Base-by-base conservation (phyloP, 2,888 invertebrate genomes). In the Meloe dianella region DNA sequence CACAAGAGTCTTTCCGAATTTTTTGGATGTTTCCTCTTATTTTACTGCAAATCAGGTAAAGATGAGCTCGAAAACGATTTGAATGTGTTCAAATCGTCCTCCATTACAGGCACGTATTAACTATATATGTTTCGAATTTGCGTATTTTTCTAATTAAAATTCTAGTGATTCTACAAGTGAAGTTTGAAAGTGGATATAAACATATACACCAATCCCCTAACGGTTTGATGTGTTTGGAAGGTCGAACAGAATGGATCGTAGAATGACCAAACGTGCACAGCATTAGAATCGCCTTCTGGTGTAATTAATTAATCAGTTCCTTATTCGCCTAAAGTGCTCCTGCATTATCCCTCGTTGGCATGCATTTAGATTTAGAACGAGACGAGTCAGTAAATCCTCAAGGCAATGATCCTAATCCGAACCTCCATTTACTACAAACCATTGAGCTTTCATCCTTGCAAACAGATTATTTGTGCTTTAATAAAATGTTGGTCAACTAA, bases 301-400 rank as follows among this genome's bases (percentile, higher is more conserved):
- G 66, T 66, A 68, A 68, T 68, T 68, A 68, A 68, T 68, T 68
- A 68, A 68, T 68, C 68, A 66, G 63, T 68, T 66, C 68, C 66
- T 68, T 68, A 68, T 63, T 68, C 68, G 63, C 57, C 59, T 66
- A 63, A 66, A 68, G 66, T 68, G 68, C 66, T 66, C 68, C 32
- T 68, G 68, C 61, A 66, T 66, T 68, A 68, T 65, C 68, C 68
- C 66, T 63, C 54, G 66, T 68, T 68, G 65, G 68, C 63, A 68
- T 68, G 68, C 68, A 68, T 68, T 61, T 68, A 63, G 65, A 68
- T 68, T 58, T 54, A 61, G 60, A 56, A 59, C 60, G 65, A 63
- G 67, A 63, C 22, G 22, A 7, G 54, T 65, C 63, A 58, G 60
- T 62, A 65, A 65, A 68, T 65, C 61, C 67, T 67, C 58, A 51